Conservation (phyloP, 2,888 invertebrate species). For the Therioaphis trifolii region DNA sequence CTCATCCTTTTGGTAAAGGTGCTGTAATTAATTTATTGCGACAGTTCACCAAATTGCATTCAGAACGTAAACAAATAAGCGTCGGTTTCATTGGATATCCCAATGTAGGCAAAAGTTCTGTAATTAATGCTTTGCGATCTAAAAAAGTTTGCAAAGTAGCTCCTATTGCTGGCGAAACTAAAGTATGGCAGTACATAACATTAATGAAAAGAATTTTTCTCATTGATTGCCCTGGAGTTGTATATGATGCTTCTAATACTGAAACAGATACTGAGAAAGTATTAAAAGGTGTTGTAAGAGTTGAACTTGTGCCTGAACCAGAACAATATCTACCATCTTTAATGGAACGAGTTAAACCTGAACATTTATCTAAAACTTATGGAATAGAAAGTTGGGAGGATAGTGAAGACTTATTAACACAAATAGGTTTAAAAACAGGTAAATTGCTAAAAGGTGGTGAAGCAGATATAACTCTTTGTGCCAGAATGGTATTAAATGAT, state of each 20-base stretch:
- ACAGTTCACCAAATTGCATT: constrained; percentile 94
- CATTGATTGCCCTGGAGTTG: constrained; percentile 99
- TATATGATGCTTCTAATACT: constrained; percentile 95
- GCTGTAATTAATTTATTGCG: constrained; percentile 94
- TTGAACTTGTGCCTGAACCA: constrained; percentile 92
- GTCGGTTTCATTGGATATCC: constrained; percentile 99
- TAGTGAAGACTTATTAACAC: constrained; percentile 89
- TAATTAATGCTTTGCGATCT: constrained; percentile 94
- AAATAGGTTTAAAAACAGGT: constrained; percentile 86
- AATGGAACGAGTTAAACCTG: constrained; percentile 85
- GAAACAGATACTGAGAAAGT: constrained; percentile 96
- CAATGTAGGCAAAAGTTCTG: constrained; percentile 97
- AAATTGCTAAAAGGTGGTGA: constrained; percentile 97
- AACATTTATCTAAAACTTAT: constrained; percentile 92
- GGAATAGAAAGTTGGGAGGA: constrained; percentile 86
- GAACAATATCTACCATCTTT: constrained; percentile 93
- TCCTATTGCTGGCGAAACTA: constrained; percentile 97
- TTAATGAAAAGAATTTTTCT: constrained; percentile 96
- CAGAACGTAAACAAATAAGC: constrained; percentile 97
- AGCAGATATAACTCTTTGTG: constrained; percentile 87
- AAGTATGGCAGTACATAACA: constrained; percentile 99
- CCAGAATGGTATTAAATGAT: constrained; percentile 96
- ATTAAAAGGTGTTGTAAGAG: constrained; percentile 96
- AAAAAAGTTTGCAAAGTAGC: constrained; percentile 99
- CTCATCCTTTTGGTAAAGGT: constrained; percentile 98